These are phyloP conservation scores for Acleris sparsana DNA, from an alignment of 2,888 invertebrate genomes.

Conservation along the genomic window DNA sequence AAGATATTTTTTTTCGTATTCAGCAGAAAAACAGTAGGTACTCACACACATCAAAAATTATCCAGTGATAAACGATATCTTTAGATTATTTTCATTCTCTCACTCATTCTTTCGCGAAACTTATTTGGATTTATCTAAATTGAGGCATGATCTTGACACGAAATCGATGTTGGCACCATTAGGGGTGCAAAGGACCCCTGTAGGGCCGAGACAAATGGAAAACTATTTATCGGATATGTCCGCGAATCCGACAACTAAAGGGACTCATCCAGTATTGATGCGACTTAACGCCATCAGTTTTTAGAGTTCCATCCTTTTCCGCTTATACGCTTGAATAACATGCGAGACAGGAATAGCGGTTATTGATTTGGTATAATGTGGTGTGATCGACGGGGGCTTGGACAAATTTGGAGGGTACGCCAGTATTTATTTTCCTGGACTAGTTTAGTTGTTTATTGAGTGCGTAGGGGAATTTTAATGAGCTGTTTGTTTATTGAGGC, in stretches of 20 bases:
- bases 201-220: conserved; percentile 10
- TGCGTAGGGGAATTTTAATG: conserved; percentile 20
- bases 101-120: too few relatives aligned
- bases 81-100: too few relatives aligned
- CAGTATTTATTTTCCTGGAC: conserved; percentile 18
- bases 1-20: too few relatives aligned
- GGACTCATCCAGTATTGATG: conserved; percentile 7
- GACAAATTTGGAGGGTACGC: conserved; percentile 19
- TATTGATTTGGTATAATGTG: conserved; percentile 28
- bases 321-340: not conserved
- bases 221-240: conserved; percentile 22
- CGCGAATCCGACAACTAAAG: conserved; percentile 8
- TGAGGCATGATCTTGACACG: conserved; percentile 5
- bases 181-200: conserved; percentile 1
- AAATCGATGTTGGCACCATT: conserved; percentile 25
- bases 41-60: too few relatives aligned
- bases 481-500: conserved; percentile 13
- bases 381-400: conserved; percentile 12
- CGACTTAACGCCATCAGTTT: conserved; percentile 6
- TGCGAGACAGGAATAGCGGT: conserved; percentile 18
- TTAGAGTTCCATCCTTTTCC: conserved; percentile 9
- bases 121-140: not conserved
- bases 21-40: too few relatives aligned
- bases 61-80: too few relatives aligned
- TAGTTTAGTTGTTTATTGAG: conserved; percentile 5